A percentile compares a stretch with the other conserved stretches of the same genome.
These are phyloP conservation scores for Prunella fulvescens DNA, from an alignment of 2,113 vertebrate genomes.

Conservation along the genomic window DNA sequence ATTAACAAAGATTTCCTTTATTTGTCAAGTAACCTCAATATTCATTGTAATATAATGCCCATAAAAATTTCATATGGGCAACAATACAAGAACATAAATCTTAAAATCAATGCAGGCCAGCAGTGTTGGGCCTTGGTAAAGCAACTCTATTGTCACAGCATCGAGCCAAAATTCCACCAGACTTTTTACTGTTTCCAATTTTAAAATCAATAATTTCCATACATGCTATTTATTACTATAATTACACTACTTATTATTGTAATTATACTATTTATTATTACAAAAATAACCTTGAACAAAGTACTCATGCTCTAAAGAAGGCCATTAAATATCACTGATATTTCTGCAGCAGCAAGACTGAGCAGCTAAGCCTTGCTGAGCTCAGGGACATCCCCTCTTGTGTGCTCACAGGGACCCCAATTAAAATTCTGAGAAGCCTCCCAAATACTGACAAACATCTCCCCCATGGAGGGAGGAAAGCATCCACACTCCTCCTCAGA, in stretches of 20 bases:
- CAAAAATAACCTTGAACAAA: background rate
- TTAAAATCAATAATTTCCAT: background rate
- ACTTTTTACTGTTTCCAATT: background rate
- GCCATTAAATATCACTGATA: background rate
- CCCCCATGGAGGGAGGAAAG: background rate
- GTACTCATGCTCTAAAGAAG: background rate
- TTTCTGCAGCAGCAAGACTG: background rate
- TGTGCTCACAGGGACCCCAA: background rate
- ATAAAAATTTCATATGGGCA: constrained; percentile 20
- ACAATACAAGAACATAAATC: background rate
- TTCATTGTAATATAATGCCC: constrained; percentile 21
- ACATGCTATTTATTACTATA: background rate
- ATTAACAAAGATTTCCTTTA: constrained; percentile 49
- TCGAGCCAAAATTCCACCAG: background rate
- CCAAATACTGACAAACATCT: background rate
- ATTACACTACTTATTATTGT: background rate
- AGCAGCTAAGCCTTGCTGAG: background rate
- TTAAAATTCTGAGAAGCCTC: background rate
- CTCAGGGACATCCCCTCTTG: background rate
- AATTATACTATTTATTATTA: background rate
- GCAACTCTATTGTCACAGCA: rapidly evolving
- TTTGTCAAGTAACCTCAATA: constrained; percentile 30
- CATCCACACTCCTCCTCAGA: background rate
- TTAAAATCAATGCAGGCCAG: background rate
- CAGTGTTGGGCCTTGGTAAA: background rate